A percentile compares a stretch with the other conserved stretches of the same genome.
These are phyloP conservation scores for Hippocampus zosterae DNA, from an alignment of 2,113 vertebrate genomes.

Conservation along the genomic window DNA sequence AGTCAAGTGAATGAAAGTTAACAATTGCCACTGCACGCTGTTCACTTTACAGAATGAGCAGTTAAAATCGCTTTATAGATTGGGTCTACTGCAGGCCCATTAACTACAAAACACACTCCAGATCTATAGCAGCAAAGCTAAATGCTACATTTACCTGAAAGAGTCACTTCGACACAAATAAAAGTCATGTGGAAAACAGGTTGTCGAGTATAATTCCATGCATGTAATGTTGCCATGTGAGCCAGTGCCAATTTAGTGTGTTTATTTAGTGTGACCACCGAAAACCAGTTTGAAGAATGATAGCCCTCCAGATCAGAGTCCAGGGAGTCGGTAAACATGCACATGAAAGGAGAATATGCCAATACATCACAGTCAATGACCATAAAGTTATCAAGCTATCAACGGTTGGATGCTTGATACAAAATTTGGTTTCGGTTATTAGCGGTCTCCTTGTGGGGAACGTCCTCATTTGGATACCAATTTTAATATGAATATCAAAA, in stretches of 20 bases:
- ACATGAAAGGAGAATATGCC: background rate
- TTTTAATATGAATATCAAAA: background rate
- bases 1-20: background rate
- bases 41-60: background rate
- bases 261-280: slow-evolving; percentile 48
- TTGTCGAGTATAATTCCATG: slow-evolving; percentile 3
- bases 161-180: background rate
- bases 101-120: too few species aligned
- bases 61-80: background rate
- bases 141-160: background rate
- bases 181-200: background rate
- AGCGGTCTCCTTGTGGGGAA: background rate
- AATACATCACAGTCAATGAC: slow-evolving; percentile 32
- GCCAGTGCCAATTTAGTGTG: slow-evolving; percentile 21
- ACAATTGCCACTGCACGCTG: background rate
- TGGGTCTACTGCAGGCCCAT: background rate
- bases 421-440: slow-evolving; percentile 20
- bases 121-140: background rate
- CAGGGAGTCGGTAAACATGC: slow-evolving; percentile 50
- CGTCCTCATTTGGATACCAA: background rate
- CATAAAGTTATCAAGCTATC: slow-evolving; percentile 27
- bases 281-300: slow-evolving; percentile 41
- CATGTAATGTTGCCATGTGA: slow-evolving; percentile 7
- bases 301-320: slow-evolving; percentile 57
- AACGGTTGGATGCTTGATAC: slow-evolving; percentile 12